These are phyloP conservation scores for Diaprepes abbreviatus DNA, from an alignment of 2,888 invertebrate genomes.

Conservation along the genomic window DNA sequence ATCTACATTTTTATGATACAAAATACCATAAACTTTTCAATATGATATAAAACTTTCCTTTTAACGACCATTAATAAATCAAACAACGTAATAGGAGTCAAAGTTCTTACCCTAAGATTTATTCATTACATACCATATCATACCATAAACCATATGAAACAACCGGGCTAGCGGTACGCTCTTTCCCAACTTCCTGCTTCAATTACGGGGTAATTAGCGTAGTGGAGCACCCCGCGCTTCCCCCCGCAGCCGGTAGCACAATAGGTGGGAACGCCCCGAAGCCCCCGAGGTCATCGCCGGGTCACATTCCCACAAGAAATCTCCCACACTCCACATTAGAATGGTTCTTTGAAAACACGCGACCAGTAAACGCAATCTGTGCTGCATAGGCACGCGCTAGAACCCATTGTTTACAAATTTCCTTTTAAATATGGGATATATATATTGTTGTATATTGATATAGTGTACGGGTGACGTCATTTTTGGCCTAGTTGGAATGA, in stretches of 20 bases:
- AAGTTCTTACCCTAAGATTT: neutral
- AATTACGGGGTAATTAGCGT: slow-evolving; percentile 67
- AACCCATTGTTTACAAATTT: slow-evolving; percentile 48
- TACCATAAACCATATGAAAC: slow-evolving; percentile 15
- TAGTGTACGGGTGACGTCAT: slow-evolving; percentile 23
- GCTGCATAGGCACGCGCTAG: slow-evolving; percentile 36
- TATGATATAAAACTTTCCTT: too few relatives aligned
- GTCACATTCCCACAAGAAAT: slow-evolving; percentile 69
- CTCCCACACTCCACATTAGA: slow-evolving; percentile 68
- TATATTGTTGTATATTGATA: slow-evolving; percentile 3
- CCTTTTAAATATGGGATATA: slow-evolving; percentile 37
- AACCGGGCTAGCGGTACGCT: slow-evolving; percentile 47
- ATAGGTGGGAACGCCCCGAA: slow-evolving; percentile 67
- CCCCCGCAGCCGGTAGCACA: slow-evolving; percentile 48
- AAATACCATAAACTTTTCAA: too few relatives aligned
- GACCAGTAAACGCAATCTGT: slow-evolving; percentile 26
- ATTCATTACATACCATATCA: slow-evolving; percentile 1
- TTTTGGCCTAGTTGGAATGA: slow-evolving; percentile 23
- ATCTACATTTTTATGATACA: too few relatives aligned
- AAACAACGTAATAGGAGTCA: neutral
- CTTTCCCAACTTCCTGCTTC: slow-evolving; percentile 68
- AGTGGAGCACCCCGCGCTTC: slow-evolving; percentile 55
- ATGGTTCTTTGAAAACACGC: slow-evolving; percentile 43
- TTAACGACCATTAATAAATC: too few relatives aligned
- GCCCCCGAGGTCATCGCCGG: slow-evolving; percentile 63